Conservation (phyloP, 2,797 vertebrate species). For the Sebastes dallii region DNA sequence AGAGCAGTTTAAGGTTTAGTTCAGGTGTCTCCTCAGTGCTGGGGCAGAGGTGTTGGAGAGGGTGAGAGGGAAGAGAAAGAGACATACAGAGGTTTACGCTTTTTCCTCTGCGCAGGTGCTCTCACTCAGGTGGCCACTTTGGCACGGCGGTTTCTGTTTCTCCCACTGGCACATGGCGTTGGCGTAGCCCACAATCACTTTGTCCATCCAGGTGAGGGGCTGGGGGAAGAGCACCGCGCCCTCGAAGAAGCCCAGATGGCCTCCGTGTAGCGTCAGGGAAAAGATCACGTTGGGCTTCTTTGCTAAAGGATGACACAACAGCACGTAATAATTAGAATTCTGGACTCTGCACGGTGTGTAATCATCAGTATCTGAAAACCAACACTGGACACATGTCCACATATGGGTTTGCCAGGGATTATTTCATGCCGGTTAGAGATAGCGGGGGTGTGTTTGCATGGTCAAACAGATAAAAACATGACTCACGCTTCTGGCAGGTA, state of each 20-base stretch:
- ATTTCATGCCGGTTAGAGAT: background rate
- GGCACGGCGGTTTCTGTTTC: constrained; percentile 92
- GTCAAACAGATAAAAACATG: constrained; percentile 38
- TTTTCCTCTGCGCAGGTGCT: constrained; percentile 79
- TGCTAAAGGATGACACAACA: constrained; percentile 53
- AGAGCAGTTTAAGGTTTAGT: constrained; percentile 57
- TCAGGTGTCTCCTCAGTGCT: constrained; percentile 60
- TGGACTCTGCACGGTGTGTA: background rate
- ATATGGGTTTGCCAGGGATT: background rate
- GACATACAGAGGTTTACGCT: constrained; percentile 56
- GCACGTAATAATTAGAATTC: background rate
- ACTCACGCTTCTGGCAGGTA: background rate
- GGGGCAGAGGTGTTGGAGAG: constrained; percentile 14
- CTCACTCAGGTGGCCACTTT: constrained; percentile 82
- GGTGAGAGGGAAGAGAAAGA: background rate
- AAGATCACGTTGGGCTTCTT: constrained; percentile 89
- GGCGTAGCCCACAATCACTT: constrained; percentile 93
- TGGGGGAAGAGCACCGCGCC: constrained; percentile 95
- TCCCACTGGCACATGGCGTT: constrained; percentile 96
- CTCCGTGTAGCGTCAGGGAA: constrained; percentile 93
- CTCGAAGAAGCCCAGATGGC: constrained; percentile 98
- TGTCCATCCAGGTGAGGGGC: constrained; percentile 99
- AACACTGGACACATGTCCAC: background rate
- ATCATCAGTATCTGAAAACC: background rate
- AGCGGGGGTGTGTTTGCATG: constrained; percentile 14